Base-by-base conservation (phyloP, 2,797 vertebrate species). In the Clarias fuscus region DNA sequence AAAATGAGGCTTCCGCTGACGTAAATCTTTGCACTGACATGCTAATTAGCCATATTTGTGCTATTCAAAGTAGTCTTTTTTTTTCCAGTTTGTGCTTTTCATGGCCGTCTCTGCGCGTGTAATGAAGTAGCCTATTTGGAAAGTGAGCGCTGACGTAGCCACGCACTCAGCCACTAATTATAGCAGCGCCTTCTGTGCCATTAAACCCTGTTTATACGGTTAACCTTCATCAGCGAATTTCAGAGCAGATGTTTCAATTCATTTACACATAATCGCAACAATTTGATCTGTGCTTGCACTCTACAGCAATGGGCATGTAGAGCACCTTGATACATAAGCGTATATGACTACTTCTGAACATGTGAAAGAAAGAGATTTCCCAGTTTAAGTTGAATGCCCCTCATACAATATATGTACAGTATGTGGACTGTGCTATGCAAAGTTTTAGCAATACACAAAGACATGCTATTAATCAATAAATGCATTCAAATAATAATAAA, bases 191-290 rank as follows among this genome's bases (percentile, higher is more conserved):
- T 86, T 90, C 84, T 85, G 84, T 88, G 85, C 91, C 89, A 90
- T 91, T 92, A 89, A 85, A 80, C 72, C 59, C 82, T 77, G 91
- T 92, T 91, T 88, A 86, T 91, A 91, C 85, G 62, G 86, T 88
- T 88, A 92, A 92, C 91, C 73, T 79, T 81, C 24, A 86, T 81
- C 40, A 81, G 75, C 81, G 17, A 56, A 77, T 76, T 85, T 81
- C n/a, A 78, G 61, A 82, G 20, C 78, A 79, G 78, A 86, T 88
- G 85, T 81, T 86, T 85, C 82, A 62, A 84, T 87, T 86, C 59
- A 84, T 87, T 86, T 78, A 83, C 61, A 37, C 82, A 71, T 82
- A 82, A 82, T 85, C 15, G 24, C 64, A 43, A 58, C 62, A 48
- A n/a, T 48, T 48, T 48, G 79, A 70, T 89, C 77, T 85, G 75